phyloP scores from a whole-genome alignment of 2,113 vertebrate genomes.

The Cheirogaleus medius region DNA sequence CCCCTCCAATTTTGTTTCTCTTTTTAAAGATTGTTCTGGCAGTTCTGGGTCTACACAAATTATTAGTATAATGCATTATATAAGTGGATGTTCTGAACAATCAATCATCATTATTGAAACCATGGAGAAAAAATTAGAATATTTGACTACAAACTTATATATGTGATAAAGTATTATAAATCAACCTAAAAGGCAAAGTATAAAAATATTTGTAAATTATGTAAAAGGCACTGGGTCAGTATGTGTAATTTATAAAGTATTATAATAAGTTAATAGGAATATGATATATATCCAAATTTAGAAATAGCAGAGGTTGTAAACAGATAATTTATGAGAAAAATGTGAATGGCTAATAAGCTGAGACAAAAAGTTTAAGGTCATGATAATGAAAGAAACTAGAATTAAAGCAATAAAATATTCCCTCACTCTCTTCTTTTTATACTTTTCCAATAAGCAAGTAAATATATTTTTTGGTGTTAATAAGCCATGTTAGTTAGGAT shows the following conservation, averaged over 20 bases:
- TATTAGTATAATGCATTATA: background rate
- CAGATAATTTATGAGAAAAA: background rate
- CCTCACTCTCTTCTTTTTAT: background rate
- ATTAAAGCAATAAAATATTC: background rate
- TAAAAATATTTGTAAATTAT: background rate
- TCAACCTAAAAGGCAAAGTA: background rate
- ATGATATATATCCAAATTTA: background rate
- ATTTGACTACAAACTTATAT: background rate
- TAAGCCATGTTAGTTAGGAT: background rate
- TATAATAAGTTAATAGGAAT: background rate
- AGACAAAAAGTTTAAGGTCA: background rate
- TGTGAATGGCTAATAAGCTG: background rate
- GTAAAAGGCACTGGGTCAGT: background rate
- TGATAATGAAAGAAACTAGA: background rate
- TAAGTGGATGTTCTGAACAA: background rate
- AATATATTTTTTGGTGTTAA: background rate
- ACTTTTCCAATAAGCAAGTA: background rate
- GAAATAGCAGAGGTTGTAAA: background rate
- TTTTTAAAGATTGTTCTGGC: background rate
- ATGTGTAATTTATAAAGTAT: background rate
- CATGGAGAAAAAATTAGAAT: background rate
- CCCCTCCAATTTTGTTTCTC: background rate
- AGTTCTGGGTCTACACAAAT: background rate
- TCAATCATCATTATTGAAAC: background rate
- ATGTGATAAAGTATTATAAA: background rate